phyloP scores from a whole-genome alignment of 2,888 invertebrate genomes.

The Rapana venosa region DNA sequence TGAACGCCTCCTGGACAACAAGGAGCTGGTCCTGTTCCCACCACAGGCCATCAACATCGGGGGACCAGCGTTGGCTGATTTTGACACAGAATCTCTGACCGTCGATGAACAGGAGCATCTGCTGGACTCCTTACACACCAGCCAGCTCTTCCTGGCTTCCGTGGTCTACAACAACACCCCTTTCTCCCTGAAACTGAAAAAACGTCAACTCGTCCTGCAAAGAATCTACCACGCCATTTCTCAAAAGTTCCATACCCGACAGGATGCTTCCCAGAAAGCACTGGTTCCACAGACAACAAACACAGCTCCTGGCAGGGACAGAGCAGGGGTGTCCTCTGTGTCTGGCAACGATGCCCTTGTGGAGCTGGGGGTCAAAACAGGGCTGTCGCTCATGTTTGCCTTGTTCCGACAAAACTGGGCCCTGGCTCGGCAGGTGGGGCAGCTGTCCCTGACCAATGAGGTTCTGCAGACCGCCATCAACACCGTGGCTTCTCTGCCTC shows the following conservation, averaged over 20 bases:
- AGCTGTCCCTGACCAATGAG: conserved; percentile 81
- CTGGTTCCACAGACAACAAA: conserved; percentile 20
- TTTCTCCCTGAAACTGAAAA: conserved; percentile 82
- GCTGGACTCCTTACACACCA: conserved; percentile 80
- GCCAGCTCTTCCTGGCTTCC: conserved; percentile 81
- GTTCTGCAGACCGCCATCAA: conserved; percentile 82
- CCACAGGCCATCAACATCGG: conserved; percentile 74
- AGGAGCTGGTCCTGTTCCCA: conserved; percentile 71
- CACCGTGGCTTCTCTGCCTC: conserved; percentile 82
- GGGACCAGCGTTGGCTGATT: conserved; percentile 80
- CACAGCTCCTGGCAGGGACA: conserved; percentile 15
- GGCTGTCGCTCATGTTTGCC: conserved; percentile 82
- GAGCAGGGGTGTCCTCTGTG: conserved; percentile 33
- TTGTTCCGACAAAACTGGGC: conserved; percentile 83
- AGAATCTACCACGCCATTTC: conserved; percentile 82
- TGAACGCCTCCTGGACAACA: conserved; percentile 81
- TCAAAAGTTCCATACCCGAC: conserved; percentile 80
- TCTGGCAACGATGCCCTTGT: conserved; percentile 80
- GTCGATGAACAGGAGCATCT: conserved; percentile 81
- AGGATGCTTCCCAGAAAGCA: conserved; percentile 43
- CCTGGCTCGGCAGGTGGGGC: conserved; percentile 62
- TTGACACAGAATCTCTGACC: conserved; percentile 79
- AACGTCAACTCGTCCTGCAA: conserved; percentile 82
- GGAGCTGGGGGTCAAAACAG: conserved; percentile 83
- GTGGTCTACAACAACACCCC: conserved; percentile 82